Evolutionary conservation across 2,113 vertebrate species (phyloP).

Genomic region (Pteropus alecto): DNA sequence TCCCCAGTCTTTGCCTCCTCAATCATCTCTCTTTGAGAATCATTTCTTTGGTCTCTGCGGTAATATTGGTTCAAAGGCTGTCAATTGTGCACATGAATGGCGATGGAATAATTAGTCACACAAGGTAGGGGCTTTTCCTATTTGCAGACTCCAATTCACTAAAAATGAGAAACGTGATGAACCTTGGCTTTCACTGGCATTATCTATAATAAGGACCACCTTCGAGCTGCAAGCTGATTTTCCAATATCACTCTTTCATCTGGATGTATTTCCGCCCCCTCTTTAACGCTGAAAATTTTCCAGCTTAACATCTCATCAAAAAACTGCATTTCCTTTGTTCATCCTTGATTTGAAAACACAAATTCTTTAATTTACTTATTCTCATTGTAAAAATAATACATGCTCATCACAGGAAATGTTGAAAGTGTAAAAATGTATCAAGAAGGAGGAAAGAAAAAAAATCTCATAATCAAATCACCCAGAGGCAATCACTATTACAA

Average conservation of each 20-base stretch:
- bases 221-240: slow-evolving; percentile 31
- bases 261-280: neutral
- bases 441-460: neutral
- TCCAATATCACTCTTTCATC: slow-evolving; percentile 27
- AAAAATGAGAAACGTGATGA: neutral
- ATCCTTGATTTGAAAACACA: slow-evolving; percentile 36
- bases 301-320: slow-evolving; percentile 46
- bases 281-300: slow-evolving; percentile 39
- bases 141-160: neutral
- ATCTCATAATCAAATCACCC: neutral
- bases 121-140: neutral
- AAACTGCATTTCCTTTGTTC: slow-evolving; percentile 39
- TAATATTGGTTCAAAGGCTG: neutral
- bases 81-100: neutral
- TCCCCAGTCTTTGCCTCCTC: neutral
- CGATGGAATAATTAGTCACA: neutral
- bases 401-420: neutral
- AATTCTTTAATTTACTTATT: slow-evolving; percentile 41
- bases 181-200: neutral
- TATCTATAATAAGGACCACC: neutral
- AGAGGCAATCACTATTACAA: neutral
- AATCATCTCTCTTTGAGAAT: neutral
- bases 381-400: slow-evolving; percentile 27
- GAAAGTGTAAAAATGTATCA: slow-evolving; percentile 27
- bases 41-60: neutral